Base-by-base conservation (phyloP, 92 coral and sea anemone species). In the Chrysogorgia sp. region DNA sequence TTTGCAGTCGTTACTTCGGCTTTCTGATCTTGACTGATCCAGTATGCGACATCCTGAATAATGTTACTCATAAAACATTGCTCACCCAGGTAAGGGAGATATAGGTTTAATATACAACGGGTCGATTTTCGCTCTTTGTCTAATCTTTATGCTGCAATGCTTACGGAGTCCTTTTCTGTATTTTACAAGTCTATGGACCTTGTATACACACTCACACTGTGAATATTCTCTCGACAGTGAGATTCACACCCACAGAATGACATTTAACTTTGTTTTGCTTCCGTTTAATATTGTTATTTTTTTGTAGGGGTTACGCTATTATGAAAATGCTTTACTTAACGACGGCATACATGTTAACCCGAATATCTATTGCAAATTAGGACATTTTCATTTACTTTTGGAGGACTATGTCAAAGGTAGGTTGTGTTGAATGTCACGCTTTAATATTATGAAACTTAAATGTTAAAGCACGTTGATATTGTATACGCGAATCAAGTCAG, bases 1-100 rank as follows among this genome's bases (percentile, higher is more conserved):
- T 91, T 92, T 89, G 48, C 72, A 96, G 99, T 88, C 99, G 99
- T 66, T 75, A 90, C 58, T 96, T 88, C 87, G 99, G 99, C 67
- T 96, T 96, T 90, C 82, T 96, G 57, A 97, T 97, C 70, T 87
- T 92, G 75, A 92, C 90, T 84, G 99, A 96, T 83, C 91, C 99
- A 57, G 80, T 96, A 83, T 90, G 99, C 82, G 99, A 96, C 34
- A 92, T 88, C 85, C 94, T 92, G n/a, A n/a, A n/a, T 84, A 61
- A 30, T 25, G 26, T 72, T 40, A 87, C 88, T 81, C 99, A 96
- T 83, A 92, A 93, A 84, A 88, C 99, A 22, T 68, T 96, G 24
- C 82, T 96, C 26, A 79, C 82, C 0, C 92, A 96, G 99, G 99
- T 96, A 87, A 76, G 97, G 40, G 29, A 29, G 41, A 63, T 41